Evolutionary conservation across 1,140 invertebrate genomes (phyloP).

Genomic region (Tyrophagus putrescentiae): DNA sequence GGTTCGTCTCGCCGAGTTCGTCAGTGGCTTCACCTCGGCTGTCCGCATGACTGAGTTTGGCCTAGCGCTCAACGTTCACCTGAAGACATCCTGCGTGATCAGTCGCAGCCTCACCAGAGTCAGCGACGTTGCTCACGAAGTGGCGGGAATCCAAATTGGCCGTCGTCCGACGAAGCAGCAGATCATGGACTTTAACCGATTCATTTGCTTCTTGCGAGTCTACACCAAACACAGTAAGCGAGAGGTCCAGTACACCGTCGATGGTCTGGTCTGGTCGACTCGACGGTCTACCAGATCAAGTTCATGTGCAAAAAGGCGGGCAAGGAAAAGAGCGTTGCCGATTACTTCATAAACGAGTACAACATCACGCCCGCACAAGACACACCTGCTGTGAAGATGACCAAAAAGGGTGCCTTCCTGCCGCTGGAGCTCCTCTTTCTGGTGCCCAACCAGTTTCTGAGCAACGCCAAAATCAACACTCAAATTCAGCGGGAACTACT

Average conservation of each 20-base stretch:
- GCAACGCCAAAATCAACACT: constrained; percentile 3
- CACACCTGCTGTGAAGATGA: background rate
- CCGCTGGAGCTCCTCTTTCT: background rate
- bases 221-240: background rate
- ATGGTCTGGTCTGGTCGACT: background rate
- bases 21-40: background rate
- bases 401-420: background rate
- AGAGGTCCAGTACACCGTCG: background rate
- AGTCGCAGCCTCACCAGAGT: background rate
- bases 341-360: background rate
- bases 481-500: constrained; percentile 7
- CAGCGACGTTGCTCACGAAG: background rate
- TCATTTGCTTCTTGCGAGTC: background rate
- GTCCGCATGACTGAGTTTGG: background rate
- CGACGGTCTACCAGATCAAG: background rate
- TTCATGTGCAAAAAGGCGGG: background rate
- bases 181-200: background rate
- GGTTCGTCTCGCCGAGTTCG: too few species aligned
- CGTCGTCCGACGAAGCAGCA: too few species aligned
- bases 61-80: background rate
- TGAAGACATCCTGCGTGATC: background rate
- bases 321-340: background rate
- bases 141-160: too few species aligned
- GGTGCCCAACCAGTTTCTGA: background rate
- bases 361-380: background rate